Base-by-base conservation (phyloP, 2,888 invertebrate genomes). In the Eupithecia dodoneata region DNA sequence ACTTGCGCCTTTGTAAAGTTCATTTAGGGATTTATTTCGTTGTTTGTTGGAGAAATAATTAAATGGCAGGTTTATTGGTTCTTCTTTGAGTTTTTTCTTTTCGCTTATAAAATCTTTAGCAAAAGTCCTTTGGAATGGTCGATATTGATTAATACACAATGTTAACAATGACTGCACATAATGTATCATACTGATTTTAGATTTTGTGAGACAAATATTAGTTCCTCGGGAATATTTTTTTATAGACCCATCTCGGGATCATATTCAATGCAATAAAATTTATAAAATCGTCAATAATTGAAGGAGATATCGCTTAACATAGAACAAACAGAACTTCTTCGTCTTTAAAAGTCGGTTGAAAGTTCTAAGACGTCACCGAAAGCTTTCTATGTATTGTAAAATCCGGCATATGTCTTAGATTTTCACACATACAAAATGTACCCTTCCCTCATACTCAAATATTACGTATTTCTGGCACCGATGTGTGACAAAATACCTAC, bases 1-100 rank as follows among this genome's bases (percentile, higher is more conserved):
- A 70, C 47, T 70, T 69, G 18, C 10, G 18, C 49, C 45, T 49
- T 47, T 70, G 45, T 70, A 18, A 70, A 69, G n/a, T 44, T 49
- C n/a, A 69, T 70, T 70, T 13, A 12, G 18, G 13, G 45, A 45
- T 70, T 18, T 63, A 63, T 30, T 18, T 63, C 10, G 63, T 59
- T 59, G 59, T 30, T 63, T 63, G 18, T 63, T 30, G 63, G 63
- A 63, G 63, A 63, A 63, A 10, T 18, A 63, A 63, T 63, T 9
- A 63, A 63, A 30, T 30, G 30, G 30, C 30, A 63, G 63, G 18
- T 63, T 63, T 30, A 63, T 63, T 63, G 30, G 9, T 9, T 10
- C 9, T 59, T 63, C 18, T 63, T 30, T 18, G 63, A 30, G 4
- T 30, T 4, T 63, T 63, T 18, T 59, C 3, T 30, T 63, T 63